These are phyloP conservation scores for Tylochromis polylepis DNA, from an alignment of 2,113 vertebrate species.

Conservation along the genomic window DNA sequence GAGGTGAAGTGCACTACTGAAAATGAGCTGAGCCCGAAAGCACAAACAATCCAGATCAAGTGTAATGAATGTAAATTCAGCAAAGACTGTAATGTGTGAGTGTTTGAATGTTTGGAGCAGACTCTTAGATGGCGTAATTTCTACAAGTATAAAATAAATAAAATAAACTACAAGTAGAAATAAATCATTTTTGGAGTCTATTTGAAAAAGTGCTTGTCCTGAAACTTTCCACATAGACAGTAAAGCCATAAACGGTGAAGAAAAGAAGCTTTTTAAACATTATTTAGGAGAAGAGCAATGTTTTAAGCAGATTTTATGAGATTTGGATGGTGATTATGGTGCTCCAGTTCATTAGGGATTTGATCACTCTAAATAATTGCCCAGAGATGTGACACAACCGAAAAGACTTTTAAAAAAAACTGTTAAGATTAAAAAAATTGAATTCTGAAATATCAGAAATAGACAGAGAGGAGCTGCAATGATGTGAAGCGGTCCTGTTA, in stretches of 20 bases:
- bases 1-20: slow-evolving; percentile 34
- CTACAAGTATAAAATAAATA: not conserved
- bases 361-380: not conserved
- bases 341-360: not conserved
- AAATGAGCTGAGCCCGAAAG: slow-evolving; percentile 5
- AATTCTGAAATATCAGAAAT: not conserved
- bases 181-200: not conserved
- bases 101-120: not conserved
- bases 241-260: not conserved
- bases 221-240: not conserved
- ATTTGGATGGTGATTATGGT: not conserved
- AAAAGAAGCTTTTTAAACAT: not conserved
- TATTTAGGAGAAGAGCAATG: not conserved
- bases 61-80: not conserved
- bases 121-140: not conserved
- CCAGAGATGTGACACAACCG: not conserved
- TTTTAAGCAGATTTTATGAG: not conserved
- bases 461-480: not conserved
- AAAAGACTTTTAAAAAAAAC: not conserved
- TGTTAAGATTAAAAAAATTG: not conserved
- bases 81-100: not conserved
- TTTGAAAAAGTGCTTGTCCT: not conserved
- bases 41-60: not conserved
- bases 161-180: not conserved
- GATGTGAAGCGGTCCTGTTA: not conserved